Evolutionary conservation across 1,140 invertebrate species (phyloP).

Genomic region (Meloidogyne hapla): DNA sequence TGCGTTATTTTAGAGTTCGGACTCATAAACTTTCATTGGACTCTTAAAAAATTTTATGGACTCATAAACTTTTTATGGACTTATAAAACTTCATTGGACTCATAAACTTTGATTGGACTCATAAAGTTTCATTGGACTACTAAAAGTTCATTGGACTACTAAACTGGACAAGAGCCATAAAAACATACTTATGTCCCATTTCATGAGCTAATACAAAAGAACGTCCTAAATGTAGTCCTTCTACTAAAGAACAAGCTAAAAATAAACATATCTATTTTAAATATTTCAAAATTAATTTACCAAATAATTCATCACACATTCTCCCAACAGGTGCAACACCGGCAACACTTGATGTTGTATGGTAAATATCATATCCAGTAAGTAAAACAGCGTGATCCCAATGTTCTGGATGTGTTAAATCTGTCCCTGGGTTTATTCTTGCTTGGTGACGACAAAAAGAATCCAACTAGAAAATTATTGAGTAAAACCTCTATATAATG

Average conservation of each 20-base stretch:
- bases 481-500: neutral
- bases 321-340: conserved; percentile 62
- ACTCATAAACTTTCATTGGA: too few species aligned
- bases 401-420: conserved; percentile 62
- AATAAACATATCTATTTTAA: neutral
- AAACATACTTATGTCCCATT: conserved; percentile 62
- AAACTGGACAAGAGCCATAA: too few species aligned
- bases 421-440: conserved; percentile 62
- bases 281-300: neutral
- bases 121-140: too few species aligned
- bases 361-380: conserved; percentile 65
- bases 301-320: conserved; percentile 64
- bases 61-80: too few species aligned
- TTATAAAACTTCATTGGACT: too few species aligned
- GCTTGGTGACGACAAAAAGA: conserved; percentile 63
- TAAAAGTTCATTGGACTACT: too few species aligned
- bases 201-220: conserved; percentile 63
- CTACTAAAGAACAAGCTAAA: conserved; percentile 57
- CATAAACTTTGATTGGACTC: too few species aligned
- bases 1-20: too few species aligned
- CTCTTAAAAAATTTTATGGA: too few species aligned
- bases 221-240: conserved; percentile 60
- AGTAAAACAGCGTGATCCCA: conserved; percentile 69
- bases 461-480: conserved; percentile 34
- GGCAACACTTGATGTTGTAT: conserved; percentile 60